Percentiles rank a stretch among this genome's conserved stretches.
These are phyloP conservation scores for Homalodisca vitripennis DNA, from an alignment of 1,140 invertebrate species.

Conservation along the genomic window DNA sequence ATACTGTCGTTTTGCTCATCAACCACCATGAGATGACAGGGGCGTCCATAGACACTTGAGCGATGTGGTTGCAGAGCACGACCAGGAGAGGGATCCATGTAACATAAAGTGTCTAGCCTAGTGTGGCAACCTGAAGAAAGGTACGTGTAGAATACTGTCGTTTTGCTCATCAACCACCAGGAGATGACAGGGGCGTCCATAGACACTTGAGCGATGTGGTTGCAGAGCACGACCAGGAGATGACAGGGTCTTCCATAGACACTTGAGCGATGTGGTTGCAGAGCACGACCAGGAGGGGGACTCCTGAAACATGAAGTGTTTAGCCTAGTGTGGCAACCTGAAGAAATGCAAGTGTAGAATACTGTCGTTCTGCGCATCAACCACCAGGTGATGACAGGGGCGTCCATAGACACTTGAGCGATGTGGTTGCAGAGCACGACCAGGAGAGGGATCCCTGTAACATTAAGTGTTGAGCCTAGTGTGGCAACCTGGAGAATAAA, in stretches of 20 bases:
- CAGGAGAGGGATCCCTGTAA: conserved; percentile 57
- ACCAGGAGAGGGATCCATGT: conserved; percentile 58
- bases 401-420: conserved; percentile 53
- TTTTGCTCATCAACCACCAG: conserved; percentile 58
- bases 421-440: conserved; percentile 57
- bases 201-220: conserved; percentile 56
- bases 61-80: conserved; percentile 56
- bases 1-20: conserved; percentile 53
- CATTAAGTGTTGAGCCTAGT: too few relatives aligned
- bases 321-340: background rate
- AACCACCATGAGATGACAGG: conserved; percentile 59
- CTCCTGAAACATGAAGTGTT: conserved; percentile 45
- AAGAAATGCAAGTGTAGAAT: conserved; percentile 56
- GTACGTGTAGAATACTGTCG: conserved; percentile 58
- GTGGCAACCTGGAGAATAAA: too few relatives aligned
- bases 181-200: conserved; percentile 52
- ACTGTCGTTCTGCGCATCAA: conserved; percentile 54
- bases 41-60: conserved; percentile 53
- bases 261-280: conserved; percentile 57
- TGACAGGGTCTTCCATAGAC: conserved; percentile 52
- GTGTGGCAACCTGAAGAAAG: too few relatives aligned
- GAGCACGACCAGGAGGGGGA: conserved; percentile 56
- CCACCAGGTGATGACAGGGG: conserved; percentile 58
- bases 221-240: conserved; percentile 55
- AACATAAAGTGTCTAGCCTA: too few relatives aligned